Evolutionary conservation across 1,140 invertebrate genomes (phyloP), one percentile per base, ranked within the genome.

Genomic region (Patella vulgata): DNA sequence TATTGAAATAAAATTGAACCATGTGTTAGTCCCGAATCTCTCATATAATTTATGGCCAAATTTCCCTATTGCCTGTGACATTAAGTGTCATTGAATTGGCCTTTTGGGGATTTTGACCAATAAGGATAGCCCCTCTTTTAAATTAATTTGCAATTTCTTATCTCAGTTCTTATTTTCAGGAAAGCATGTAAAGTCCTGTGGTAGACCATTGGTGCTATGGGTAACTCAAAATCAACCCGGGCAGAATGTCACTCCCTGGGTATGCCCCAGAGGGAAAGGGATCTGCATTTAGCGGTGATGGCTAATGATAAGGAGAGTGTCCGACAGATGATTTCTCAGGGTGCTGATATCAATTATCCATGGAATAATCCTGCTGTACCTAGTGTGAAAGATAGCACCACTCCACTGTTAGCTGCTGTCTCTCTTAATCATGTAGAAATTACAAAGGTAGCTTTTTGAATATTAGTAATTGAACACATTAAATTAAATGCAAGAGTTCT

Each of bases 391-490:
- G 82, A 83, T 57, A 82, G 82, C 42, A 81, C 77, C 11, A 83
- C 82, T 2, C 82, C 82, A 14, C 68, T 83, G 3, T 68, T 82
- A 28, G 78, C 78, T 51, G 80, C 82, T 28, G 82, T 83, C 1
- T 83, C 82, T 4, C 70, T 83, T 5, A 83, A 83, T 56, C 75
- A 82, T 75, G 79, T 78, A 30, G 80, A 83, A 59, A 79, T 83
- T 36, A 76, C 76, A 44, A 71, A 76, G 74, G 82, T 81, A 66
- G 50, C 65, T 66, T 21, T 40, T n/a, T n/a, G n/a, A n/a, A n/a
- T n/a, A n/a, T n/a, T n/a, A n/a, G n/a, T n/a, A n/a, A n/a, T n/a
- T n/a, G n/a, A n/a, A n/a, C n/a, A n/a, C n/a, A n/a, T n/a, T n/a
- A n/a, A n/a, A n/a, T n/a, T n/a, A n/a, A n/a, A n/a, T n/a, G n/a